Evolutionary conservation across 1,140 invertebrate genomes (phyloP), one percentile per base, ranked within the genome.

Genomic region (Halyomorpha halys): DNA sequence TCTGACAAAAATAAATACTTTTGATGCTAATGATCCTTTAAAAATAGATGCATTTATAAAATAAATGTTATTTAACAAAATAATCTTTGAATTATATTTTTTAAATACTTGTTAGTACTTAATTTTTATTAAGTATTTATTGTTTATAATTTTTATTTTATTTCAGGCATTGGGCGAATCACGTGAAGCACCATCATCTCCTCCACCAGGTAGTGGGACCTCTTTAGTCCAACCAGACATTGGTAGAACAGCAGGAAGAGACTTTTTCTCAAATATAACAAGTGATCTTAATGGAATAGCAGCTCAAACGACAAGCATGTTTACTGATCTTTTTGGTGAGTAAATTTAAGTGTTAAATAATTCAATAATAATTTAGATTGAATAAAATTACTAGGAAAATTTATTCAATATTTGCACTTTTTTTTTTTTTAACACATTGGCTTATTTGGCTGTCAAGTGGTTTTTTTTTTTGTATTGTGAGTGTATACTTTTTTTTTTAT

Each of bases 261-360:
- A 92, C 73, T 92, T 94, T 74, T 89, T 94, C 71, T 90, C 89
- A 63, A 91, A 91, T 71, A 88, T 94, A 70, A 89, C 89, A 70
- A 90, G 82, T 21, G 90, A 93, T 75, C 78, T 94, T 30, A 95
- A 94, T 74, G 91, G 90, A 6, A 82, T 94, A 59, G 91, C 91
- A 25, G 85, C 89, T 11, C 90, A 91, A 71, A 94, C 92, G 0
- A 86, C 89, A 6, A 91, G 84, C 70, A 91, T 94, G 84, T 91
- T 96, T 71, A 92, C 88, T 65, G 91, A 91, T 73, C 81, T 94
- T 68, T 94, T 96, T 73, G 86, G 89, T 75, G 74, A 83, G 84
- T 80, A 70, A 34, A 61, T 25, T 19, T 49, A n/a, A n/a, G 27
- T 8, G 3, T 30, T 30, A 30, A n/a, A 47, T 18, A 44, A 1